Conservation (phyloP, 2,888 invertebrate genomes). For the Protodeltote pygarga region DNA sequence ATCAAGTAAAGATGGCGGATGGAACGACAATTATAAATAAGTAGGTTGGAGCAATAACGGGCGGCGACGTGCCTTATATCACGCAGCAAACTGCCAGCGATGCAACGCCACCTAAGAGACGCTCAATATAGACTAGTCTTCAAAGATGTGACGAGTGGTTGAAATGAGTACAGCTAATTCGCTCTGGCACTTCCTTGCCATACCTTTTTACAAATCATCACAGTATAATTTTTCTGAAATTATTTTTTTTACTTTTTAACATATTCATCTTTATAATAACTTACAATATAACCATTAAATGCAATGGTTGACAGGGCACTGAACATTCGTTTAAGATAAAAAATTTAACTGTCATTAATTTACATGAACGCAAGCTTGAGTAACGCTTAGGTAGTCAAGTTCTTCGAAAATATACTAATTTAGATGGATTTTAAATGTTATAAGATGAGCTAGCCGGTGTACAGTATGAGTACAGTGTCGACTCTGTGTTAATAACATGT, state of each 20-base stretch:
- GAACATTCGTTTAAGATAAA: too few relatives aligned
- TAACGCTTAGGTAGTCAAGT: too few relatives aligned
- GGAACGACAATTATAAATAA: conserved; percentile 84
- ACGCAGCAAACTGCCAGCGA: conserved; percentile 84
- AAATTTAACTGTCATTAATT: too few relatives aligned
- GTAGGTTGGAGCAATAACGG: conserved; percentile 85
- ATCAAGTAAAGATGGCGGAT: conserved; percentile 61
- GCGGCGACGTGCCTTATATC: conserved; percentile 83
- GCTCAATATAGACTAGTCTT: conserved; percentile 59
- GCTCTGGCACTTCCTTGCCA: background rate
- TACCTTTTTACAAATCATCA: too few relatives aligned
- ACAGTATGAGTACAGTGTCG: conserved; percentile 15
- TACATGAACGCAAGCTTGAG: too few relatives aligned
- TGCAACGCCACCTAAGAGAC: conserved; percentile 82
- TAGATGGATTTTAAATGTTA: background rate
- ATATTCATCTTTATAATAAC: too few relatives aligned
- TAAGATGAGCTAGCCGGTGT: background rate
- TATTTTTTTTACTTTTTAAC: too few relatives aligned
- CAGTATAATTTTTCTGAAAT: too few relatives aligned
- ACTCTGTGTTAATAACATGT: conserved; percentile 49
- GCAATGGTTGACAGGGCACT: too few relatives aligned
- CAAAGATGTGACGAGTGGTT: conserved; percentile 26
- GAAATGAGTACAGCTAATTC: conserved; percentile 4
- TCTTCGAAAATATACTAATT: too few relatives aligned
- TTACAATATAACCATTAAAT: too few relatives aligned